Percentiles rank a stretch among this genome's conserved stretches.
Evolutionary conservation across 2,113 vertebrate genomes (phyloP).

Genomic region (Balaenoptera acutorostrata): DNA sequence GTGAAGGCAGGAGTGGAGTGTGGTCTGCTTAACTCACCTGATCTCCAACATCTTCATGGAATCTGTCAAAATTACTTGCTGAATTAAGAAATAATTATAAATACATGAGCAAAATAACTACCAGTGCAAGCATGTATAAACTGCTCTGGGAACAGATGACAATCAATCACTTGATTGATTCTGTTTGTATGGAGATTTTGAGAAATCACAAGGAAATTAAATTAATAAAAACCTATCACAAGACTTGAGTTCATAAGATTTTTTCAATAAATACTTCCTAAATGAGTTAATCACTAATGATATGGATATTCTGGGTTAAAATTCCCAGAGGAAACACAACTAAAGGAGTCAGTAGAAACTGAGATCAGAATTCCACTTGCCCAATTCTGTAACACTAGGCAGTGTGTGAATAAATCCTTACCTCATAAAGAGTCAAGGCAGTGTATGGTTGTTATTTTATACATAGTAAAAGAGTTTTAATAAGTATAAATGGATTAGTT

Average conservation of each 20-base stretch:
- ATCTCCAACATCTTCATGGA: not conserved
- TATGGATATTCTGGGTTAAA: not conserved
- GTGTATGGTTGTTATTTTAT: not conserved
- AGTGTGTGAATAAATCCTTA: not conserved
- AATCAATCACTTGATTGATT: not conserved
- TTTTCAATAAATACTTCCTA: not conserved
- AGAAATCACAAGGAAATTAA: not conserved
- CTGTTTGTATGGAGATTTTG: not conserved
- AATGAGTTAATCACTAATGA: not conserved
- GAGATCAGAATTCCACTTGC: not conserved
- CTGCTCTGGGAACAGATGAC: not conserved
- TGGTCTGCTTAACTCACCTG: not conserved
- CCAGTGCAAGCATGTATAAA: not conserved
- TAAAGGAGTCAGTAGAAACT: not conserved
- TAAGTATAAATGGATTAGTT: not conserved
- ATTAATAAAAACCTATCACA: not conserved
- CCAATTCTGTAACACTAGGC: not conserved
- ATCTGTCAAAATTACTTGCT: not conserved
- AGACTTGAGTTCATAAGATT: not conserved
- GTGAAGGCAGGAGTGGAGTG: not conserved
- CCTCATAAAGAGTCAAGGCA: not conserved
- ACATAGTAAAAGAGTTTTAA: not conserved
- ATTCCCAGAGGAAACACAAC: not conserved
- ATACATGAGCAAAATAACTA: not conserved
- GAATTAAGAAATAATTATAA: not conserved